Base-by-base conservation (phyloP, 1,140 invertebrate species). In the Mactra quadrangularis region DNA sequence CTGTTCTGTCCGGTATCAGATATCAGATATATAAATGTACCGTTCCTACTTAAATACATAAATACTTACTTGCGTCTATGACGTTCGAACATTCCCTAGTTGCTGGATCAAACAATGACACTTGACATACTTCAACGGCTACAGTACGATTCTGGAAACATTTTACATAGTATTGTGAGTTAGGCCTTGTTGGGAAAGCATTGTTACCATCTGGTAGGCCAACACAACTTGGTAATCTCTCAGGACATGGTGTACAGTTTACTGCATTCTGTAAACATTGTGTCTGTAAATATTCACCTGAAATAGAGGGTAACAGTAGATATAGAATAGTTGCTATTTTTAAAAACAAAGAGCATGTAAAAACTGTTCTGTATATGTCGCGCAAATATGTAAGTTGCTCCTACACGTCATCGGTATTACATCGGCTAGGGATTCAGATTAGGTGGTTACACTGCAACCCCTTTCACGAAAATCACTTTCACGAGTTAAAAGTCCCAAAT, bases 261-360 rank as follows among this genome's bases (percentile, higher is more conserved):
- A 83, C 74, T 11, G 75, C 59, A 29, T 86, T 87, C n/a, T 74
- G 75, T 1, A 82, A 47, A 66, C 89, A 90, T 25, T 89, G 87
- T 27, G 87, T 89, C 45, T 87, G 86, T n/a, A 88, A 71, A 64
- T 90, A 90, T 35, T 90, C 88, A 76, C 89, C 89, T 90, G 71
- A 17, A 77, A 33, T 19, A 38, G 3, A 38, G 11, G 22, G 29
- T 27, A 55, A 47, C 19, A 19, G 9, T 47, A 19, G 19, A 47
- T 19, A 47, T 19, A 47, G 45, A 19, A 11, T 47, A 11, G 45
- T 9, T 47, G 9, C 9, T 47, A 47, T 47, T 9, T 47, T 11
- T 47, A 47, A 11, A 47, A 47, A 29, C n/a, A n/a, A n/a, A n/a
- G n/a, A n/a, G n/a, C n/a, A n/a, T n/a, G n/a, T n/a, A n/a, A n/a